Evolutionary conservation across 2,888 invertebrate species (phyloP).

Genomic region (Bruchidius siliquastri): DNA sequence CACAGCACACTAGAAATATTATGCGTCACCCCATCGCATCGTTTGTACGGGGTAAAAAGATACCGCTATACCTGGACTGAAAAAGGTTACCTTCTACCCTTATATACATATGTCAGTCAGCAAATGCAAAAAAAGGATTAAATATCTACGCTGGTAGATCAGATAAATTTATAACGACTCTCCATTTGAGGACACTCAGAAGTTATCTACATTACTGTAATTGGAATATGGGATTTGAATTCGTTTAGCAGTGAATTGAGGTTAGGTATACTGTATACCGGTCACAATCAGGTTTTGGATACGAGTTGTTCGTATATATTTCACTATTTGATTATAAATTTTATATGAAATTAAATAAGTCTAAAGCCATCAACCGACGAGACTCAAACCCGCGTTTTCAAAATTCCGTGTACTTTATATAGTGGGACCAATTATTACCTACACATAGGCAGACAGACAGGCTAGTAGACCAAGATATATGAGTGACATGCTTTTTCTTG

Average conservation of each 20-base stretch:
- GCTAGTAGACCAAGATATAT: no score
- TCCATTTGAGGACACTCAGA: not conserved
- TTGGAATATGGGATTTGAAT: not conserved
- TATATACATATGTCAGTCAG: not conserved
- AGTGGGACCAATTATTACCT: no score
- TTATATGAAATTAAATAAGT: no score
- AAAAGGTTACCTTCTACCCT: not conserved
- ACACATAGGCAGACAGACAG: no score
- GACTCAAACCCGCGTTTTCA: no score
- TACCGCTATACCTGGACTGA: conserved; percentile 7
- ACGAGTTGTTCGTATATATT: no score
- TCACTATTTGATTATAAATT: no score
- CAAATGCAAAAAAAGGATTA: conserved; percentile 2
- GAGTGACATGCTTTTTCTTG: no score
- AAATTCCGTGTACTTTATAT: no score
- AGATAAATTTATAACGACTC: not conserved
- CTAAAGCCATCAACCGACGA: no score
- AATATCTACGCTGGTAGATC: not conserved
- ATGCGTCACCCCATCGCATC: not conserved
- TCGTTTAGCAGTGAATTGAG: not conserved
- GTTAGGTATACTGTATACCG: not conserved
- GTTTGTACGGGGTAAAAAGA: conserved; percentile 10
- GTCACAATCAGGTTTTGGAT: no score
- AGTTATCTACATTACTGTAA: not conserved
- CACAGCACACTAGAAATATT: not conserved